Evolutionary conservation across 2,888 invertebrate genomes (phyloP).

Genomic region (Erynnis tages): DNA sequence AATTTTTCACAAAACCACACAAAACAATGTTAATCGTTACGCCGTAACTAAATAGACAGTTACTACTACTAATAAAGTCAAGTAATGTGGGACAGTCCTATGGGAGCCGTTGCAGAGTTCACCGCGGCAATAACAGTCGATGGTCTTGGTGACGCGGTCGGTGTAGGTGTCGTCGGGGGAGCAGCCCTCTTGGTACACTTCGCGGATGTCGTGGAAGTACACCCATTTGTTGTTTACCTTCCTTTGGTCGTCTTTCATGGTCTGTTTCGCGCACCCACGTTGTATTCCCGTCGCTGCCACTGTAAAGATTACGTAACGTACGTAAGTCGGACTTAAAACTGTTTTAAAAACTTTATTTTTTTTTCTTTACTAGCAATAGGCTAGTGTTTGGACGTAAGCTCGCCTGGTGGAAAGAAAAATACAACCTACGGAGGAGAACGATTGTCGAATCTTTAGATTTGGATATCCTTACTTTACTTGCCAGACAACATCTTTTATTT

Average conservation of each 20-base stretch:
- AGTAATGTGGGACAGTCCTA: constrained; percentile 13
- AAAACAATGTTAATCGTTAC: background rate
- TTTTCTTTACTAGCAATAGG: no score
- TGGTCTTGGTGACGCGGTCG: constrained; percentile 77
- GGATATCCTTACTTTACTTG: no score
- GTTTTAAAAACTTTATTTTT: no score
- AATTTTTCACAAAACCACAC: background rate
- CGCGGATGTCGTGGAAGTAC: constrained; percentile 82
- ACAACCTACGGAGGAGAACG: no score
- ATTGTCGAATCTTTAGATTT: no score
- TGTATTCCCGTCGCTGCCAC: constrained; percentile 46
- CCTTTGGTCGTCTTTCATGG: constrained; percentile 80
- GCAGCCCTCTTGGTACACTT: constrained; percentile 87
- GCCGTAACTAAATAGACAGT: constrained; percentile 15
- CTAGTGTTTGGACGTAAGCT: no score
- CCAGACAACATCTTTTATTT: no score
- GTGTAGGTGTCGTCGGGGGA: constrained; percentile 78
- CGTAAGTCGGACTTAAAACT: no score
- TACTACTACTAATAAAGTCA: constrained; percentile 25
- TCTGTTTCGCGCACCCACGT: constrained; percentile 88
- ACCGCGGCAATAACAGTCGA: constrained; percentile 88
- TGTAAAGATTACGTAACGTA: no score
- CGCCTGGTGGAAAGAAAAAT: no score
- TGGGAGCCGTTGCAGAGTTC: constrained; percentile 84
- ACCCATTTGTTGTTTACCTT: constrained; percentile 82